Base-by-base conservation (phyloP, 2,888 invertebrate species). In the Tenthredo scrophulariae region DNA sequence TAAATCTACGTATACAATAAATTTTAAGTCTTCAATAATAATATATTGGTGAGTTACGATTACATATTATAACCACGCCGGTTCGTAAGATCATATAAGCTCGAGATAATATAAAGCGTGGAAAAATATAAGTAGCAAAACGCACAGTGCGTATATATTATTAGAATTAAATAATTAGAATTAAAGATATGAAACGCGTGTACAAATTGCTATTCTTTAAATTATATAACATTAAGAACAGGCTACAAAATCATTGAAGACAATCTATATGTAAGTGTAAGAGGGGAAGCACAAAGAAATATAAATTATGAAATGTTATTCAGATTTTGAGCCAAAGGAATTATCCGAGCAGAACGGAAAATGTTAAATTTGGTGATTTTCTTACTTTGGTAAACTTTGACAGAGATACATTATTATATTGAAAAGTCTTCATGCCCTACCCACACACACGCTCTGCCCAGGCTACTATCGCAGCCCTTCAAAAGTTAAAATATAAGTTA, bases 131-230 rank as follows among this genome's bases (percentile, higher is more conserved):
- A 40, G 62, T 40, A 58, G n/a, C 22, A 80, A 40, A 80, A 62
- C 15, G 37, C 58, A 40, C 26, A 80, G 62, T 62, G 80, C 62
- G 33, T n/a, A 33, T 33, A 29, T 46, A 50, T 75, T 37, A 26
- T 75, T 75, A 22, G 26, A 75, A 33, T n/a, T 75, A n/a, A 18
- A 6, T 54, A 33, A 54, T 18, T 50, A 43, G n/a, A 77, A 29
- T 18, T 54, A 50, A 29, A 18, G 7, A 29, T 54, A 80, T 37
- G 10, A 80, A 80, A 22, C 62, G 46, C 67, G 43, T 67, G 67
- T 83, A 83, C 67, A 83, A 83, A 83, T 83, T 13, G 50, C 67
- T 83, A 22, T 67, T 67, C 26, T 65, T 62, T 40, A 62, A 13
- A n/a, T 77, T 58, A 37, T 40, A 22, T 13, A 22, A 40, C 22